Base-by-base conservation (phyloP, 2,888 invertebrate genomes). In the Machimus atricapillus region DNA sequence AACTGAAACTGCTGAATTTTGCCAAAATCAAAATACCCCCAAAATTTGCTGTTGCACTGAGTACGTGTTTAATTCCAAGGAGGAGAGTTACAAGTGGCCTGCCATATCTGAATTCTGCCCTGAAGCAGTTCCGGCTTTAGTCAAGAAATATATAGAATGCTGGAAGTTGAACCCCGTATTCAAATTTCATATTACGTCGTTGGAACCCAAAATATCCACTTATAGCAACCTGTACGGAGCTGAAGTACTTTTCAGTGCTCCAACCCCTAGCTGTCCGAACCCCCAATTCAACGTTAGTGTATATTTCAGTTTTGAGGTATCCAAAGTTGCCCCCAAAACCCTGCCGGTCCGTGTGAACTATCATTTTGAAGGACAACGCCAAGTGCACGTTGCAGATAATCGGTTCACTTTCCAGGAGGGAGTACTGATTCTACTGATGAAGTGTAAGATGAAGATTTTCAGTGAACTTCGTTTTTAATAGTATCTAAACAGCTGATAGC, bases 231-330 rank as follows among this genome's bases (percentile, higher is more conserved):
- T 89, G 88, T 91, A 90, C 87, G 87, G 87, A 14, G 92, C 91
- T 86, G 89, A 93, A 90, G 91, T 91, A 12, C 90, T 91, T 77
- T 93, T 92, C 91, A 92, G 93, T 88, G 90, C 93, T 46, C 93
- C 93, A 16, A 92, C 93, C 6, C 89, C 89, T 16, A 89, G 90
- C 27, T 93, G 93, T 89, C 93, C 93, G 1, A 91, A 93, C 87
- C 92, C 93, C 6, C 92, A 92, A 89, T 93, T 92, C 0, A 93
- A 92, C 19, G 93, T 92, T n/a, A 92, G 91, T 86, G 91, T 93
- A 66, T 92, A 90, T 87, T 93, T 93, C 88, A 91, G 90, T 1
- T 89, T 93, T 5, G 91, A 91, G 88, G 91, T 92, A 19, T 86
- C 46, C 9, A 52, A 27, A 9, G 82, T 86, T n/a, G 56, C 88